Evolutionary conservation across 1,140 invertebrate genomes (phyloP), one percentile per base, ranked within the genome.

Genomic region (Micrasema longulum): DNA sequence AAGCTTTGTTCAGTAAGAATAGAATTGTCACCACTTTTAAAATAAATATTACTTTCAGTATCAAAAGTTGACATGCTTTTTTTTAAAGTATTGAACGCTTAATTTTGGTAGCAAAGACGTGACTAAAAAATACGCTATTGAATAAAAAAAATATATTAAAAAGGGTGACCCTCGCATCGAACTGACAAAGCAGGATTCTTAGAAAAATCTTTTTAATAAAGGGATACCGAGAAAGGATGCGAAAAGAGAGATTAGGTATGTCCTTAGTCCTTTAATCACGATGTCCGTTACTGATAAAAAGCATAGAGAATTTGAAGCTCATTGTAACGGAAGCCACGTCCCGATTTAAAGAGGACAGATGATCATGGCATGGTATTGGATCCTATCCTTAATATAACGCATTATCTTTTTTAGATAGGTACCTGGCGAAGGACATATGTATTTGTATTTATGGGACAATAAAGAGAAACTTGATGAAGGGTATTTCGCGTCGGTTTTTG

Each of bases 261-360:
- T 31, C 26, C 26, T 31, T 31, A 31, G 2, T 31, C 26, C 64
- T 68, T 67, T 73, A 71, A 76, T 76, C 74, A 76, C 47, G 74
- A 76, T 76, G 74, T 76, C 74, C 74, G 71, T 76, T 72, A 73
- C 69, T 71, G 74, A 76, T 76, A 76, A 76, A 76, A 72, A 64
- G 7, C 45, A 52, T 41, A 22, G 31, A 68, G 36, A 68, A 68
- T 55, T 14, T 31, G 4, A 35, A 23, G 18, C 20, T 53, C 38
- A 53, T 68, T 68, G 50, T 68, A 55, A 55, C 50, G 65, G 57
- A 63, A 63, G 23, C 38, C 4, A 12, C 26, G 26, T 31, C 2
- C 26, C 7, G 5, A 12, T 36, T 20, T 41, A n/a, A 50, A 31
- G 50, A 57, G 31, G 43, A 26, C 66, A 68, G 66, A 68, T 68